phyloP scores from a whole-genome alignment of 2,797 vertebrate genomes.

The Cephalopachus bancanus region DNA sequence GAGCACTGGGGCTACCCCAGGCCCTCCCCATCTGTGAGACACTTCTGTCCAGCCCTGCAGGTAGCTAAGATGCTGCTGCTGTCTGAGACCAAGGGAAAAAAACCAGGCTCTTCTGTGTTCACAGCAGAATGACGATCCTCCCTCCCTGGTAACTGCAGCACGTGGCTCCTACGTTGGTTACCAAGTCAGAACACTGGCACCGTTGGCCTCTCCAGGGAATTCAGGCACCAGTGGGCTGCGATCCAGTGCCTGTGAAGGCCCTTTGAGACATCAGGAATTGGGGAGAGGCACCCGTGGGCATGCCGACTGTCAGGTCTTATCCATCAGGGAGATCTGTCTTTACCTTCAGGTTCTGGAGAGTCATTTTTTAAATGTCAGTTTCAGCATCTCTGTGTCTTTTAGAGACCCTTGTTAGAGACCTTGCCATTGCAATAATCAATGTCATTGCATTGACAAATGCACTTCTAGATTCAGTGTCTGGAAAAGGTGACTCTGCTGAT shows the following conservation, averaged over 20 bases:
- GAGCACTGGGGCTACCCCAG: not conserved
- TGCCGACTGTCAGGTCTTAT: fast-evolving
- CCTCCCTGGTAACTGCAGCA: not conserved
- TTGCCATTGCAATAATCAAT: not conserved
- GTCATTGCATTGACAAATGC: not conserved
- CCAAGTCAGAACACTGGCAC: not conserved
- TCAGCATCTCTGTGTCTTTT: not conserved
- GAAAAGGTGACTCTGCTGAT: not conserved
- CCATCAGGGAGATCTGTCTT: not conserved
- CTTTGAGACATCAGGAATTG: not conserved
- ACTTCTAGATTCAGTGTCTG: not conserved
- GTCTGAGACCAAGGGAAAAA: not conserved
- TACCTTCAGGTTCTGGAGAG: not conserved
- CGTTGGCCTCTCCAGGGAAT: not conserved
- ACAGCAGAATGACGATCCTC: not conserved
- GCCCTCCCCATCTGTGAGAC: not conserved
- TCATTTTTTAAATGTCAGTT: not conserved
- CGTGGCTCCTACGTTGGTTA: not conserved
- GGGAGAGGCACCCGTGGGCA: not conserved
- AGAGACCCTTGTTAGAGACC: not conserved
- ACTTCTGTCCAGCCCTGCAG: not conserved
- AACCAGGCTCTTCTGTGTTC: not conserved
- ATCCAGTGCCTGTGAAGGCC: not conserved
- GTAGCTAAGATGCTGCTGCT: not conserved
- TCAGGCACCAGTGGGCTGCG: not conserved